Evolutionary conservation across 2,888 invertebrate genomes (phyloP).

Genomic region (Crepidodera aurea): DNA sequence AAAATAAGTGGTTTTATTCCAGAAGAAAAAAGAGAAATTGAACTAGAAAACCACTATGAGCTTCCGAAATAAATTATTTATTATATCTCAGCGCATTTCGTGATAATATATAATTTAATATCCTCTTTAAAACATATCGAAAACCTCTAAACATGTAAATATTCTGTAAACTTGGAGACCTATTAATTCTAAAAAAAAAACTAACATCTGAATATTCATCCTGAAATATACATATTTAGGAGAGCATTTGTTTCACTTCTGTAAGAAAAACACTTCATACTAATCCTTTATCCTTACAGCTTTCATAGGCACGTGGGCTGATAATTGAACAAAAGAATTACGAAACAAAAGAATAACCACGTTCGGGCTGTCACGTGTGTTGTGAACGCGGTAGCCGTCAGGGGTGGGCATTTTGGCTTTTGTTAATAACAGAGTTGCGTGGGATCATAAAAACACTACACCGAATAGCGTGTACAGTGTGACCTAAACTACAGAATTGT

Average conservation of each 20-base stretch:
- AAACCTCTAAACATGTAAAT: too few relatives aligned
- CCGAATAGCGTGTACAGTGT: background rate
- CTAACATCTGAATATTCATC: too few relatives aligned
- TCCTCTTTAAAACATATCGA: too few relatives aligned
- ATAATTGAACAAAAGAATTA: constrained; percentile 44
- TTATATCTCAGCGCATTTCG: too few relatives aligned
- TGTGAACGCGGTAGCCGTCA: constrained; percentile 24
- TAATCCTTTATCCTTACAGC: background rate
- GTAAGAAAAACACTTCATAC: constrained; percentile 3
- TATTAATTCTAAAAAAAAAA: too few relatives aligned
- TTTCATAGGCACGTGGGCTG: constrained; percentile 39
- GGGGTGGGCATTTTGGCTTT: constrained; percentile 34
- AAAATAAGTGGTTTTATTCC: too few relatives aligned
- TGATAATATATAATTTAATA: too few relatives aligned
- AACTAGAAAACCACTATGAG: too few relatives aligned
- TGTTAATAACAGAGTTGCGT: constrained; percentile 33
- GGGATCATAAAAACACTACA: constrained; percentile 33
- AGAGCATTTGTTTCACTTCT: background rate
- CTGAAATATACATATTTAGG: too few relatives aligned
- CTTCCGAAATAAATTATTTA: too few relatives aligned
- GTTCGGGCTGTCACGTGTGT: constrained; percentile 37
- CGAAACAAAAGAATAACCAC: constrained; percentile 44
- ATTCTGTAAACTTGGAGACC: too few relatives aligned
- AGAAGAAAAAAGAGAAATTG: too few relatives aligned
- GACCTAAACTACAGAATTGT: background rate